Evolutionary conservation across 2,888 invertebrate species (phyloP).

Genomic region (Drosophila nigritarsus): DNA sequence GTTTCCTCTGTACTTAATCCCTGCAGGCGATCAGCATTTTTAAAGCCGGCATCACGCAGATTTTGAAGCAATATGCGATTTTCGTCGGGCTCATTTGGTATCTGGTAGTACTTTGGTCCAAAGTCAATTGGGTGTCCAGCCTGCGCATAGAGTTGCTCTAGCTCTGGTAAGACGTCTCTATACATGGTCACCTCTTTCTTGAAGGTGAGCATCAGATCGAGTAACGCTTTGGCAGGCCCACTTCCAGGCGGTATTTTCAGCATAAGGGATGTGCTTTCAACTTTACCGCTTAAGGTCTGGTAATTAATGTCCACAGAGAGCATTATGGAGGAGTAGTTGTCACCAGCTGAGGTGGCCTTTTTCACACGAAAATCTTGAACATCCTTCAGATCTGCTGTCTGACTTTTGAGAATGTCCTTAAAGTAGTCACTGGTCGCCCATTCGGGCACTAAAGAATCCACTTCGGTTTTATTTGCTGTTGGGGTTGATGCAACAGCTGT

Average conservation of each 20-base stretch:
- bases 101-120: slow-evolving; percentile 60
- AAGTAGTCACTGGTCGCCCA: slow-evolving; percentile 67
- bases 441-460: slow-evolving; percentile 35
- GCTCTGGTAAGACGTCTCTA: slow-evolving; percentile 52
- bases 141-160: slow-evolving; percentile 59
- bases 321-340: slow-evolving; percentile 74
- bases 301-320: slow-evolving; percentile 56
- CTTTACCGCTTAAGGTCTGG: slow-evolving; percentile 14
- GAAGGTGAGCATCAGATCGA: slow-evolving; percentile 57
- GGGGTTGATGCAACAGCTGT: not conserved
- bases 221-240: slow-evolving; percentile 11
- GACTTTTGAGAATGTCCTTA: slow-evolving; percentile 45
- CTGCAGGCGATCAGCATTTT: slow-evolving; percentile 72
- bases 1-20: slow-evolving; percentile 75
- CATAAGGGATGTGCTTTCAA: slow-evolving; percentile 49
- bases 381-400: slow-evolving; percentile 47
- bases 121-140: slow-evolving; percentile 55
- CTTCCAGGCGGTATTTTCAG: slow-evolving; percentile 52
- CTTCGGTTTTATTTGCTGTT: not conserved
- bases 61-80: slow-evolving; percentile 77
- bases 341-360: slow-evolving; percentile 64
- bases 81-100: slow-evolving; percentile 38
- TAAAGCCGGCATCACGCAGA: slow-evolving; percentile 62
- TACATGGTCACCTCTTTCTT: slow-evolving; percentile 70
- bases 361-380: slow-evolving; percentile 53